These are phyloP conservation scores for Ophioninae sp. DNA, from an alignment of 2,888 invertebrate species.

Conservation along the genomic window DNA sequence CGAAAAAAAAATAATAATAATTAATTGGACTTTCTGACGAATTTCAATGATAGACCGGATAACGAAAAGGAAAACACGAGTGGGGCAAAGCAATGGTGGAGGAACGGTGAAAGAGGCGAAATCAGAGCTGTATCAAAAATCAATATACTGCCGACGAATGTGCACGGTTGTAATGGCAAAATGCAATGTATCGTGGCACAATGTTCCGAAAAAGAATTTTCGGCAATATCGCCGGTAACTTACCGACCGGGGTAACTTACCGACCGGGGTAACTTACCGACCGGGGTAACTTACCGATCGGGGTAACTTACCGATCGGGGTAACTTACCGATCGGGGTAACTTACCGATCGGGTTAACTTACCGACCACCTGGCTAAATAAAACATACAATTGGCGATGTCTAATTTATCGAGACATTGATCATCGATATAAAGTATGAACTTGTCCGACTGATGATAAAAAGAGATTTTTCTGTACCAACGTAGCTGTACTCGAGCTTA, in stretches of 20 bases:
- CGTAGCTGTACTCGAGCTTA: not conserved
- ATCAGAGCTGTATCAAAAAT: constrained; percentile 56
- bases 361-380: not conserved
- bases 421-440: not conserved
- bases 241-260: too few species aligned
- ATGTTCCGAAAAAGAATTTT: constrained; percentile 11
- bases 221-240: constrained; percentile 16
- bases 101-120: constrained; percentile 31
- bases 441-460: not conserved
- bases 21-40: not conserved
- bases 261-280: too few species aligned
- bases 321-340: constrained; percentile 12
- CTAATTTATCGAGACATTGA: constrained; percentile 18
- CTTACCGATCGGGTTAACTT: constrained; percentile 18
- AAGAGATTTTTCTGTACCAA: constrained; percentile 1
- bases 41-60: too few species aligned
- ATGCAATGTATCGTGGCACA: constrained; percentile 17
- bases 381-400: not conserved
- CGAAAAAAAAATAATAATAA: not conserved
- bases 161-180: constrained; percentile 35
- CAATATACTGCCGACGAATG: constrained; percentile 52
- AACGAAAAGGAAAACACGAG: not conserved
- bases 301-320: not conserved
- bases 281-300: too few species aligned
- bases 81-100: constrained; percentile 24